phyloP scores from a whole-genome alignment of 2,888 invertebrate species.

The Drosophila testacea region DNA sequence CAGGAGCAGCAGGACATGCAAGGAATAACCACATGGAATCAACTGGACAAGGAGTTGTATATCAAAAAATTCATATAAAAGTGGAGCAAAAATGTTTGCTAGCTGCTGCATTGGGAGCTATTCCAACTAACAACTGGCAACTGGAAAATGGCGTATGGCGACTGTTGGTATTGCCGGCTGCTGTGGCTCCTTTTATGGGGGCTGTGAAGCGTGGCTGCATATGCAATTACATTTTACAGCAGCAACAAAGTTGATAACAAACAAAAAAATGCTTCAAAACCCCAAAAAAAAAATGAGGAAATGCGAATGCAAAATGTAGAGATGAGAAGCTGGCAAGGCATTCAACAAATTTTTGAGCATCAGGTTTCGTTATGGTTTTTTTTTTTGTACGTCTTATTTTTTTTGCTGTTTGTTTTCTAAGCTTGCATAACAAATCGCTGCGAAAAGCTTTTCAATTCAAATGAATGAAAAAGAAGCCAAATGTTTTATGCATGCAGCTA shows the following conservation, averaged over 20 bases:
- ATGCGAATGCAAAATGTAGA: slow-evolving; percentile 22
- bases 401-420: slow-evolving; percentile 67
- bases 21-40: slow-evolving; percentile 12
- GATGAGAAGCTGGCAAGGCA: slow-evolving; percentile 48
- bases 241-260: slow-evolving; percentile 75
- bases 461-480: slow-evolving; percentile 65
- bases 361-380: slow-evolving; percentile 63
- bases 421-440: slow-evolving; percentile 74
- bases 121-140: slow-evolving; percentile 27
- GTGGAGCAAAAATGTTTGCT: slow-evolving; percentile 20
- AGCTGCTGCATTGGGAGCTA: slow-evolving; percentile 25
- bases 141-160: slow-evolving; percentile 14
- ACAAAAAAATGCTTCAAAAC: slow-evolving; percentile 43
- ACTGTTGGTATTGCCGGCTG: slow-evolving; percentile 25
- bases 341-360: slow-evolving; percentile 69
- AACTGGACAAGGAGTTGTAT: slow-evolving; percentile 17
- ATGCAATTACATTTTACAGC: slow-evolving; percentile 73
- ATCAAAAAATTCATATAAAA: slow-evolving; percentile 10
- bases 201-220: slow-evolving; percentile 73
- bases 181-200: slow-evolving; percentile 53
- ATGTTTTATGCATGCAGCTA: slow-evolving; percentile 69
- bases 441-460: slow-evolving; percentile 75
- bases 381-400: slow-evolving; percentile 9
- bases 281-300: slow-evolving; percentile 1
- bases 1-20: slow-evolving; percentile 12